phyloP scores from a whole-genome alignment of 2,888 invertebrate genomes.

The Melieria crassipennis region DNA sequence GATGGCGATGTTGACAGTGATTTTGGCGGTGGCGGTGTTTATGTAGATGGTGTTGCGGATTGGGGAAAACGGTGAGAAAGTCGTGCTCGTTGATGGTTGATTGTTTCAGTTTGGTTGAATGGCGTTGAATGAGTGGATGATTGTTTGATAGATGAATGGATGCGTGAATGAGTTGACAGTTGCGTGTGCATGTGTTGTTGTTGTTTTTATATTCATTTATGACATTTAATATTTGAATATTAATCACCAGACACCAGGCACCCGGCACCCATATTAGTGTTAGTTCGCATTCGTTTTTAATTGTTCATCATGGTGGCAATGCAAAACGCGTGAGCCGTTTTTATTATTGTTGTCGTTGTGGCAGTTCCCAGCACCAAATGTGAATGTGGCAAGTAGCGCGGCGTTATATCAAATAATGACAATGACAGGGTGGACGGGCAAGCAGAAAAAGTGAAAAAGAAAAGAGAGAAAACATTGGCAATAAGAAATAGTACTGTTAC shows the following conservation, averaged over 20 bases:
- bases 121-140: background rate
- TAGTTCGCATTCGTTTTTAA: conserved; percentile 1
- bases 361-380: background rate
- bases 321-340: background rate
- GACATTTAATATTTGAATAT: conserved; percentile 14
- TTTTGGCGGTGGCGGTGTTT: conserved; percentile 18
- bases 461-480: conserved; percentile 11
- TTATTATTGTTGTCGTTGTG: too few species aligned
- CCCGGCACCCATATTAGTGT: conserved; percentile 14
- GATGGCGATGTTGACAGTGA: conserved; percentile 14
- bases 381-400: background rate
- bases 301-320: background rate
- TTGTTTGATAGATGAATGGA: background rate
- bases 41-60: conserved; percentile 17
- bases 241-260: conserved; percentile 10
- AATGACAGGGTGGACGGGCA: background rate
- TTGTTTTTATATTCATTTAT: background rate
- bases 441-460: background rate
- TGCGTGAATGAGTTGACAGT: conserved; percentile 4
- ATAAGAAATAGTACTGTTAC: background rate
- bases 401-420: background rate
- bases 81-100: background rate
- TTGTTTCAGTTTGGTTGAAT: background rate
- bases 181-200: conserved; percentile 9
- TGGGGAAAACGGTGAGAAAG: background rate